These are phyloP conservation scores for Clarias batrachus DNA, from an alignment of 2,113 vertebrate species.

Conservation along the genomic window DNA sequence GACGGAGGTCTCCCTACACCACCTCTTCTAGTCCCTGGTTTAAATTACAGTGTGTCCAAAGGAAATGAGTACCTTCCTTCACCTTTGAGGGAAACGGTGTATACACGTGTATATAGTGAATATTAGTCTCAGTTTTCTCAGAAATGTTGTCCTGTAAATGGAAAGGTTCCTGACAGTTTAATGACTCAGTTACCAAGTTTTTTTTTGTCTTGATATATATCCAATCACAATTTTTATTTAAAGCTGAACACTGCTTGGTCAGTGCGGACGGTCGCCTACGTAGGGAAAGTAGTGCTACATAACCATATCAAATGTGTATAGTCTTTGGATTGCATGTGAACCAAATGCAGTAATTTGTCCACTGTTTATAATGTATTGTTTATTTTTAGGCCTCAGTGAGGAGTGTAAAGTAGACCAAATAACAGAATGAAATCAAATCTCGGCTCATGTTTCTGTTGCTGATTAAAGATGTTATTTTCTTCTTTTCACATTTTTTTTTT, in stretches of 20 bases:
- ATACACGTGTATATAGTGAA: slow-evolving; percentile 39
- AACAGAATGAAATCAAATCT: slow-evolving; percentile 62
- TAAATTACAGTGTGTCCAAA: slow-evolving; percentile 40
- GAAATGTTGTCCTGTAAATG: neutral
- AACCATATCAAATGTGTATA: slow-evolving; percentile 70
- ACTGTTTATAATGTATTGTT: slow-evolving; percentile 64
- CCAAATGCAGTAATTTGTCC: slow-evolving; percentile 70
- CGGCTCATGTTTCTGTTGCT: slow-evolving; percentile 63
- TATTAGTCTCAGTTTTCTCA: slow-evolving; percentile 23
- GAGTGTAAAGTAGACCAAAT: slow-evolving; percentile 76
- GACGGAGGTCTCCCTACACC: slow-evolving; percentile 44
- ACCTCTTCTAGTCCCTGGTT: slow-evolving; percentile 25
- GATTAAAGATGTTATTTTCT: slow-evolving; percentile 64
- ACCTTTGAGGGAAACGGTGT: slow-evolving; percentile 5
- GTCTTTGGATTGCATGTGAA: slow-evolving; percentile 72
- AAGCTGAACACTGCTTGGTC: slow-evolving; percentile 61
- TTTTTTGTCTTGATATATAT: slow-evolving; percentile 35
- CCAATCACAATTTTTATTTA: slow-evolving; percentile 61
- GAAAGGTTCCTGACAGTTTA: slow-evolving; percentile 23
- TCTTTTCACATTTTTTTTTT: slow-evolving; percentile 61
- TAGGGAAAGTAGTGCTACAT: slow-evolving; percentile 66
- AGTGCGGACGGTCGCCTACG: slow-evolving; percentile 68
- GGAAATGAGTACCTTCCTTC: slow-evolving; percentile 21
- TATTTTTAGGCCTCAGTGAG: slow-evolving; percentile 64
- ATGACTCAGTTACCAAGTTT: slow-evolving; percentile 11